phyloP scores from a whole-genome alignment of 2,888 invertebrate species.

The Frankliniella fusca region DNA sequence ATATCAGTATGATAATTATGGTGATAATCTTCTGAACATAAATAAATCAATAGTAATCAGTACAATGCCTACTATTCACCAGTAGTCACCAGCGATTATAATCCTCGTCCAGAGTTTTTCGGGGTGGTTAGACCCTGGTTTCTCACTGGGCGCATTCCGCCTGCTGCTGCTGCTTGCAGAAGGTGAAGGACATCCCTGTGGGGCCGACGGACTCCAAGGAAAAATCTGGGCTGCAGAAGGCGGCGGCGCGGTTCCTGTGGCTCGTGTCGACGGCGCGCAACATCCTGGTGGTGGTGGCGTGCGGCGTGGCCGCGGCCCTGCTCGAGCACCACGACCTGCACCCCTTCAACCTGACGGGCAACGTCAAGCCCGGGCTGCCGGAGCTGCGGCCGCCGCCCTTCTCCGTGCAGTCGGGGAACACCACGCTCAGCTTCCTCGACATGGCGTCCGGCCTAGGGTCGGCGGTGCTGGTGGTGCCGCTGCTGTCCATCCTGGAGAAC shows the following conservation, averaged over 20 bases:
- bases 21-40: too few relatives aligned
- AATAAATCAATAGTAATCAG: too few relatives aligned
- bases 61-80: too few relatives aligned
- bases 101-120: too few relatives aligned
- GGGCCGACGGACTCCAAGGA: slow-evolving; percentile 50
- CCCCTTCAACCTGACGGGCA: slow-evolving; percentile 64
- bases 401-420: slow-evolving; percentile 56
- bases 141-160: background rate
- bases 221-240: slow-evolving; percentile 48
- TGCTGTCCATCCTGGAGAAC: slow-evolving; percentile 64
- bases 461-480: slow-evolving; percentile 62
- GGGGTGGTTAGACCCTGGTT: too few relatives aligned
- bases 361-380: slow-evolving; percentile 68
- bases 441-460: slow-evolving; percentile 60
- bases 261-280: slow-evolving; percentile 70
- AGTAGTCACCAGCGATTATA: too few relatives aligned
- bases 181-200: slow-evolving; percentile 63
- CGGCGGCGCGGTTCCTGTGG: slow-evolving; percentile 60
- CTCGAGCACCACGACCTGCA: slow-evolving; percentile 56
- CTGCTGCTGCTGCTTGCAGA: slow-evolving; percentile 51
- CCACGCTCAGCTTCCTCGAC: slow-evolving; percentile 54
- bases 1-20: too few relatives aligned
- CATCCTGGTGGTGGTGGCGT: slow-evolving; percentile 68
- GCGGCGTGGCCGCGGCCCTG: slow-evolving; percentile 62
- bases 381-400: slow-evolving; percentile 62